These are phyloP conservation scores for Scarus forsteni DNA, from an alignment of 2,797 vertebrate genomes.

Conservation along the genomic window DNA sequence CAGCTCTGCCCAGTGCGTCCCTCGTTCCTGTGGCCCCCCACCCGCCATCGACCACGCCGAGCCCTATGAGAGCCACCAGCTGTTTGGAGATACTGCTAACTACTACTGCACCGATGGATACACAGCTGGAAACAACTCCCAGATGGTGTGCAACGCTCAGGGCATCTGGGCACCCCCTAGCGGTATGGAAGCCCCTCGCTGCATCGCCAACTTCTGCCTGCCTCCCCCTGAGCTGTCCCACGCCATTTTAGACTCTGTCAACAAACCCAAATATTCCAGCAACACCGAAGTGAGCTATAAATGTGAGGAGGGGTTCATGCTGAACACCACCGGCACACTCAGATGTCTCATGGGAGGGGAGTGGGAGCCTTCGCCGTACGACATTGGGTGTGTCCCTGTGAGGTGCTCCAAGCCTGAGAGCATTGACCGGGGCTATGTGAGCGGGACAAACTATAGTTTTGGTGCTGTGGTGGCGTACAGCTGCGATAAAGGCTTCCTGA, in stretches of 20 bases:
- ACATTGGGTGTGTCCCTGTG: slow-evolving; percentile 92
- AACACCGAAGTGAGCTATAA: slow-evolving; percentile 94
- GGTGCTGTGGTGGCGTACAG: slow-evolving; percentile 96
- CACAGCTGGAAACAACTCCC: slow-evolving; percentile 90
- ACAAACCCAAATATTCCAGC: slow-evolving; percentile 91
- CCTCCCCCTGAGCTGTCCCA: slow-evolving; percentile 88
- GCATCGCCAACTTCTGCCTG: slow-evolving; percentile 96
- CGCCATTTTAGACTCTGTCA: slow-evolving; percentile 92
- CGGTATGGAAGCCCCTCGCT: slow-evolving; percentile 86
- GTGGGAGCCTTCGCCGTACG: slow-evolving; percentile 91
- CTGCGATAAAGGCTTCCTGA: slow-evolving; percentile 93
- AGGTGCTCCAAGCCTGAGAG: slow-evolving; percentile 91
- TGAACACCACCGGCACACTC: slow-evolving; percentile 91
- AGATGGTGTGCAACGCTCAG: slow-evolving; percentile 92
- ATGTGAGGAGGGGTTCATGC: slow-evolving; percentile 95
- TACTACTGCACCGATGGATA: slow-evolving; percentile 97
- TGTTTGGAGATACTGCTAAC: slow-evolving; percentile 93
- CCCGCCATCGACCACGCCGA: slow-evolving; percentile 93
- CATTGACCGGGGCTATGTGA: slow-evolving; percentile 91
- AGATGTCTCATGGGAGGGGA: slow-evolving; percentile 92
- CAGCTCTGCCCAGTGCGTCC: slow-evolving; percentile 91
- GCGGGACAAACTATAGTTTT: slow-evolving; percentile 94
- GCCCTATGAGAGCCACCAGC: slow-evolving; percentile 91
- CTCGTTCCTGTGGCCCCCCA: slow-evolving; percentile 94
- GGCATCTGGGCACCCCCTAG: slow-evolving; percentile 93